A percentile compares a stretch with the other conserved stretches of the same genome.
Evolutionary conservation across 2,888 invertebrate species (phyloP).

Genomic region (Notocelia uddmanniana): DNA sequence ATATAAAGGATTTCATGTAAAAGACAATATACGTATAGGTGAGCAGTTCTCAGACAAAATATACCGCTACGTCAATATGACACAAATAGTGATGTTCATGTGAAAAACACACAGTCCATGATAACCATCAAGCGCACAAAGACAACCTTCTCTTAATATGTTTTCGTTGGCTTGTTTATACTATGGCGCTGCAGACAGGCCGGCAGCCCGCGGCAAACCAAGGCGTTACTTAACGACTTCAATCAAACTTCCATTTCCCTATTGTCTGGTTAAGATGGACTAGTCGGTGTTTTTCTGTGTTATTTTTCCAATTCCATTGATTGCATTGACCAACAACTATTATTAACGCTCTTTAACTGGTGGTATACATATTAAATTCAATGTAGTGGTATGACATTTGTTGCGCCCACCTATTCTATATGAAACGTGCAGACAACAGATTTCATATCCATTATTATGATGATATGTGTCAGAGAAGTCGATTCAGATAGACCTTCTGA

Average conservation of each 20-base stretch:
- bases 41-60: too few relatives aligned
- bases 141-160: conserved; percentile 32
- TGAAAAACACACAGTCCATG: not conserved
- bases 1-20: too few relatives aligned
- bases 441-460: not conserved
- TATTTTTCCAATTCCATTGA: conserved; percentile 14
- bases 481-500: not conserved
- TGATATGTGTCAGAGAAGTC: not conserved
- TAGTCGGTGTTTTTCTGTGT: not conserved
- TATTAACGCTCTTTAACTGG: too few relatives aligned
- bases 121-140: conserved; percentile 26
- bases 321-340: not conserved
- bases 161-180: conserved; percentile 41
- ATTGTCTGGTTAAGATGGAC: conserved; percentile 26
- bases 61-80: too few relatives aligned
- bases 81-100: not conserved
- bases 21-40: too few relatives aligned
- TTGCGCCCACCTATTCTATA: too few relatives aligned
- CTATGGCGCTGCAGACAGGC: conserved; percentile 30
- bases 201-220: conserved; percentile 21
- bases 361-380: too few relatives aligned
- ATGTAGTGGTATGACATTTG: too few relatives aligned
- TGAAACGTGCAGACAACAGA: too few relatives aligned
- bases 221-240: conserved; percentile 37
- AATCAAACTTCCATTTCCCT: conserved; percentile 41